Percentiles rank a stretch among this genome's conserved stretches.
Conservation (phyloP, 2,797 vertebrate genomes). For the Distichodus sexfasciatus region DNA sequence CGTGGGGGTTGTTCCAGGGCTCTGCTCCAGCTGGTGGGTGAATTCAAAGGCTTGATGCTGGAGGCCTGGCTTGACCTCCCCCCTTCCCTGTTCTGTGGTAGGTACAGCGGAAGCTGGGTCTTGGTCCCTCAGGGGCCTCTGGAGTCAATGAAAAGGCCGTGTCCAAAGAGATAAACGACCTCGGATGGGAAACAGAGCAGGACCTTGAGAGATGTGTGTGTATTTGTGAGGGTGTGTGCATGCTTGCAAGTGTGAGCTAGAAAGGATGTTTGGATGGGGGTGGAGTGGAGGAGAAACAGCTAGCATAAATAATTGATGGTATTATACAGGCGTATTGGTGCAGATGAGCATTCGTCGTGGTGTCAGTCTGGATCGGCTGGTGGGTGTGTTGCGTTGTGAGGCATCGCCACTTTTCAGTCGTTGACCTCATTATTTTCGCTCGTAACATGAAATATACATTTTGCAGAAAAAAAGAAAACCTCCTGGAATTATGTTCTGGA, state of each 20-base stretch:
- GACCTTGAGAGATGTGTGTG: slow-evolving; percentile 42
- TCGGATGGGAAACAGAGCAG: slow-evolving; percentile 35
- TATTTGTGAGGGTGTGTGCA: slow-evolving; percentile 25
- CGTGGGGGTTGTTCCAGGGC: too few relatives aligned
- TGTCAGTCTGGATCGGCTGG: slow-evolving; percentile 62
- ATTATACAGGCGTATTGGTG: slow-evolving; percentile 59
- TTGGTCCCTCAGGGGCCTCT: slow-evolving; percentile 28
- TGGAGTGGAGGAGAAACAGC: slow-evolving; percentile 50
- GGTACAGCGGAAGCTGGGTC: slow-evolving; percentile 40
- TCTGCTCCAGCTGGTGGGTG: slow-evolving; percentile 48
- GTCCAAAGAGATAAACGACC: slow-evolving; percentile 60
- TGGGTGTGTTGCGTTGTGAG: slow-evolving; percentile 47
- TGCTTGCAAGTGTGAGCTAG: slow-evolving; percentile 17
- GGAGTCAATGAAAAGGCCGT: slow-evolving; percentile 47
- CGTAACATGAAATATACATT: slow-evolving; percentile 45
- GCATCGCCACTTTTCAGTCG: slow-evolving; percentile 21
- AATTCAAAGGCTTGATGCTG: slow-evolving; percentile 59
- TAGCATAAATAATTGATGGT: slow-evolving; percentile 74
- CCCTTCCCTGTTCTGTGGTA: slow-evolving; percentile 34
- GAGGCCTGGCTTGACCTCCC: slow-evolving; percentile 36
- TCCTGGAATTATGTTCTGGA: slow-evolving; percentile 42
- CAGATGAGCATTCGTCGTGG: slow-evolving; percentile 59
- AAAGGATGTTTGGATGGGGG: slow-evolving; percentile 36
- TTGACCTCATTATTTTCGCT: slow-evolving; percentile 66
- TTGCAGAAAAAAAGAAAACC: slow-evolving; percentile 36